Conservation (phyloP, 2,888 invertebrate genomes). For the Muscina levida region DNA sequence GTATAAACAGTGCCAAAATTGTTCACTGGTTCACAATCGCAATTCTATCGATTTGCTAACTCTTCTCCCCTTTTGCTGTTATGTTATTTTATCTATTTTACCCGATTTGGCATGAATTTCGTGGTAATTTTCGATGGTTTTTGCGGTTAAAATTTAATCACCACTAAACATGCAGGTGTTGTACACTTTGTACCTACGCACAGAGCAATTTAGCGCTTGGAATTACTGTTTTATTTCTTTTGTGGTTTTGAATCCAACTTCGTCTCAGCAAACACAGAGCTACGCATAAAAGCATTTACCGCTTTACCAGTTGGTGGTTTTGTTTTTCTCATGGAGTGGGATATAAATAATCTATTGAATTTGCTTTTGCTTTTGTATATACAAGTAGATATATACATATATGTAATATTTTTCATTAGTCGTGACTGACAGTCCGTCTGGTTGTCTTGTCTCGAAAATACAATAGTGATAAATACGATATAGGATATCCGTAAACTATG, state of each 20-base stretch:
- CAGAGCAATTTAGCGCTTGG: conserved; percentile 23
- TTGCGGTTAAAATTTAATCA: conserved; percentile 65
- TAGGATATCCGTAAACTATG: conserved; percentile 28
- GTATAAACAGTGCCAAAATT: too few species aligned
- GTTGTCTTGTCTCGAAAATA: too few species aligned
- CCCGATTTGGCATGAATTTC: conserved; percentile 25
- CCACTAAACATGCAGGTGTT: conserved; percentile 64
- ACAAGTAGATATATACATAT: not conserved
- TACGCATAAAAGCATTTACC: not conserved
- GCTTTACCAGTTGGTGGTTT: conserved; percentile 4
- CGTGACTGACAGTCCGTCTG: not conserved
- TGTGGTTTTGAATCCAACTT: conserved; percentile 2
- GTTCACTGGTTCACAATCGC: not conserved
- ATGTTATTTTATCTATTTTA: conserved; percentile 28
- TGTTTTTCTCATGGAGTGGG: not conserved
- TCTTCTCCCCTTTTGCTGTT: conserved; percentile 6
- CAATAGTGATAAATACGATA: not conserved
- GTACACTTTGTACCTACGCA: conserved; percentile 5
- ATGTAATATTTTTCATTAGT: not conserved
- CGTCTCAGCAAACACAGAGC: not conserved
- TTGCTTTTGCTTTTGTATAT: not conserved
- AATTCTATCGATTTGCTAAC: not conserved
- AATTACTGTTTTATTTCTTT: conserved; percentile 20
- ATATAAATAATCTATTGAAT: conserved; percentile 4
- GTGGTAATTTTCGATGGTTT: conserved; percentile 60